phyloP scores from a whole-genome alignment of 2,113 vertebrate genomes.

The Cervus canadensis region DNA sequence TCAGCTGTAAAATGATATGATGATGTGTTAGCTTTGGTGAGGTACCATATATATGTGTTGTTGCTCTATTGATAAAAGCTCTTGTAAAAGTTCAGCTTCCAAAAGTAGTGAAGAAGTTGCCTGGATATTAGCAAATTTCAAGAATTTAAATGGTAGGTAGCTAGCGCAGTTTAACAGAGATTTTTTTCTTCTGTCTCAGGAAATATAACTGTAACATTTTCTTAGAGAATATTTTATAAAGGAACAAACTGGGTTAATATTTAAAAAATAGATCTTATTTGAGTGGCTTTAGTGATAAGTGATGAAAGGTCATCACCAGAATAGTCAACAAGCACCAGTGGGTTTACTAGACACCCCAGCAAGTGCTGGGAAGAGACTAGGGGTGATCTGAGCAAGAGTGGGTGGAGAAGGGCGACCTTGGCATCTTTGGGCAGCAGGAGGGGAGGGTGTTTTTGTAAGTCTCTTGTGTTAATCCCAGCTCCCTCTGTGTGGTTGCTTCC shows the following conservation, averaged over 20 bases:
- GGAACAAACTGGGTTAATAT: neutral
- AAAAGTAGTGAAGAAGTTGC: neutral
- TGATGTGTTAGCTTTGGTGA: neutral
- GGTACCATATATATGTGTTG: neutral
- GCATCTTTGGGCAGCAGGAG: neutral
- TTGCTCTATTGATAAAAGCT: neutral
- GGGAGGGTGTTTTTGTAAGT: accelerated
- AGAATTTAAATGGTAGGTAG: neutral
- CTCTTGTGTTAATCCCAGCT: neutral
- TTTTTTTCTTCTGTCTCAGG: neutral
- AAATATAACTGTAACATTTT: neutral
- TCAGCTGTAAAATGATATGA: neutral
- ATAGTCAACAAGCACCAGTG: neutral
- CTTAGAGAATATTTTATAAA: neutral
- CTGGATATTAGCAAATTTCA: neutral
- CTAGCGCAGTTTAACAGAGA: neutral
- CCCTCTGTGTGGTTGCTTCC: neutral
- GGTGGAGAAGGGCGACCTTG: neutral
- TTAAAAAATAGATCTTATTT: neutral
- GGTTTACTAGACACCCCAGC: neutral
- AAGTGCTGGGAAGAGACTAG: neutral
- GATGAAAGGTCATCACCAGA: neutral
- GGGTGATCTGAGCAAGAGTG: neutral
- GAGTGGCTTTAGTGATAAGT: neutral
- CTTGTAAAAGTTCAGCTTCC: neutral